Base-by-base conservation (phyloP, 2,113 vertebrate genomes). In the Strix uralensis region DNA sequence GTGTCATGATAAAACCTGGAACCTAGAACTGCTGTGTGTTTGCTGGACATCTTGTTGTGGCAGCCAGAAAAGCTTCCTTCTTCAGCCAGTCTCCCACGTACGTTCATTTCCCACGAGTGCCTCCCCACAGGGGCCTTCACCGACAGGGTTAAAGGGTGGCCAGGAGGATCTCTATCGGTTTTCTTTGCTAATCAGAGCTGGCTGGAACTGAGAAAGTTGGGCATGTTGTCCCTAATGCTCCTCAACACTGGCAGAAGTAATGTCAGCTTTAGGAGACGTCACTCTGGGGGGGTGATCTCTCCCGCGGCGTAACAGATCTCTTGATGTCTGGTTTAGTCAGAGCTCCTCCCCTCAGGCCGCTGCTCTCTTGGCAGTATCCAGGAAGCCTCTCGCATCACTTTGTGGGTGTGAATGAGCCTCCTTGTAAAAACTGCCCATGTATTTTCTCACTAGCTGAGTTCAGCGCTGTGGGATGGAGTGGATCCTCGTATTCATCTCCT, bases 401-500 rank as follows among this genome's bases (percentile, higher is more conserved):
- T 78, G 63, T 73, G 65, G 38, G 15, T 75, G 40, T 73, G 80
- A 94, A 92, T 79, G 70, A 88, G 16, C 46, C 49, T 81, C 22
- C 55, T 72, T 89, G 77, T 94, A 57, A 86, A 88, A 91, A 69
- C 71, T 89, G 59, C 78, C 80, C 77, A 67, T 91, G 90, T 80
- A 89, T 88, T 95, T 96, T 91, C 83, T 77, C 79, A 17, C 32
- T 92, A 66, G 70, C 73, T 57, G 96, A 84, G 66, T 73, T 91
- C 79, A 72, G 57, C 15, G 1, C 86, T 5, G 4, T 70, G 80
- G 94, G 86, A 36, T 90, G 74, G 71, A 95, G 52, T 69, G 63
- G n/a, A 93, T 92, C 74, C 59, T 96, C 54, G 4, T 85, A 88
- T 87, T 94, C 81, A 71, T 94, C 96, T 97, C 89, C 62, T 96